phyloP scores from a whole-genome alignment of 2,888 invertebrate genomes.

The Molorchus minor region DNA sequence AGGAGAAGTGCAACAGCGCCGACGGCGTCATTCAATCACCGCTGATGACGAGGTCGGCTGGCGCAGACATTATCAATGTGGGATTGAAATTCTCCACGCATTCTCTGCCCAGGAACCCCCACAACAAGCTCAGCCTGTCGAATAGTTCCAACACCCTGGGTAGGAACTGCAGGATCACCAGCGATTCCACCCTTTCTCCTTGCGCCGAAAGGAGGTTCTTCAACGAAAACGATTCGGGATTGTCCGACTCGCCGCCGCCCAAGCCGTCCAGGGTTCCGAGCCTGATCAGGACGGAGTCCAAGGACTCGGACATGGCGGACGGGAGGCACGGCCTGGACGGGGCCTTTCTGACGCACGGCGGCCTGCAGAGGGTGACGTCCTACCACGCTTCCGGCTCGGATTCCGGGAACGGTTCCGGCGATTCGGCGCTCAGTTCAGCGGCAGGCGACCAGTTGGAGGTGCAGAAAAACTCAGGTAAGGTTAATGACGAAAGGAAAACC shows the following conservation, averaged over 20 bases:
- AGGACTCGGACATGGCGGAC: conserved; percentile 55
- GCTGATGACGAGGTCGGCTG: conserved; percentile 62
- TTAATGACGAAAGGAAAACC: neutral
- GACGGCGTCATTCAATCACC: conserved; percentile 73
- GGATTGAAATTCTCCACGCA: conserved; percentile 67
- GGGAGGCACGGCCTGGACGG: conserved; percentile 52
- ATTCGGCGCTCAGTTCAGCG: conserved; percentile 79
- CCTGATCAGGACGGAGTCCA: conserved; percentile 58
- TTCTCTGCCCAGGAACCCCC: conserved; percentile 66
- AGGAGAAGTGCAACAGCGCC: conserved; percentile 74
- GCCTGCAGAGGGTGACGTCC: conserved; percentile 66
- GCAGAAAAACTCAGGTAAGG: conserved; percentile 34
- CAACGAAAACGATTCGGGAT: conserved; percentile 64
- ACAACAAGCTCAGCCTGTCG: conserved; percentile 65
- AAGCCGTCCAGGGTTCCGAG: conserved; percentile 74
- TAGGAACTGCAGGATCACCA: conserved; percentile 67
- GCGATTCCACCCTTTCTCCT: conserved; percentile 68
- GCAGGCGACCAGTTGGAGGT: conserved; percentile 53
- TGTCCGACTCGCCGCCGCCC: conserved; percentile 67
- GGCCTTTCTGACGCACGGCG: conserved; percentile 57
- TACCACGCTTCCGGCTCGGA: conserved; percentile 88
- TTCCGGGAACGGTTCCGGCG: conserved; percentile 89
- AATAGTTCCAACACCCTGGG: conserved; percentile 62
- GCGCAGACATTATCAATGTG: conserved; percentile 54
- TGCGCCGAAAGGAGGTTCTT: conserved; percentile 70